Evolutionary conservation across 2,797 vertebrate species (phyloP), one percentile per base, ranked within the genome.

Genomic region (Pygocentrus nattereri): DNA sequence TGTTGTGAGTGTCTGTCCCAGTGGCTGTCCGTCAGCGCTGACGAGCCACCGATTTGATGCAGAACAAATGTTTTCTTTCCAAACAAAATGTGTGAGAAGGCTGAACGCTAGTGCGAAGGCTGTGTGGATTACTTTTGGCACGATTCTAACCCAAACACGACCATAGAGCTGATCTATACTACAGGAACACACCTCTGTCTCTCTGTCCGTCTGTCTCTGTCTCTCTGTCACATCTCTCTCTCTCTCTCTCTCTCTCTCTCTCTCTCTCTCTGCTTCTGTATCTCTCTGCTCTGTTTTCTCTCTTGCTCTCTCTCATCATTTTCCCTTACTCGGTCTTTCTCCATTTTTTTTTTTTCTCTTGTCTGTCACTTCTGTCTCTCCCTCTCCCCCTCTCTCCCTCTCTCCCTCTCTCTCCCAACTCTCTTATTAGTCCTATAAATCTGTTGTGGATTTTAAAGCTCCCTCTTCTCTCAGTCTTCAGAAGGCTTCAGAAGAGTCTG

Each of bases 401-500:
- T 5, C 59, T 64, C 65, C 68, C 52, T n/a, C n/a, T n/a, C 30
- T 38, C 21, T 23, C 31, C 38, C 19, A 58, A 5, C 59, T 31
- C 21, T 31, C 18, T 10, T 30, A 44, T 11, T 44, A 12, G 10
- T 34, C 30, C 18, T 68, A 23, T 50, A 59, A n/a, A 59, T 23
- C 12, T 23, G 15, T 64, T 12, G 44, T 67, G 61, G 64, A 13
- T 67, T 76, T 64, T 65, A 65, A 65, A 67, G 61, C 23, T 49
- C 62, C 75, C 75, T 64, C 23, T 50, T 71, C 68, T 30, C 47
- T 34, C 8, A 34, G 30, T 2, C n/a, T 88, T 77, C 80, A 89
- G 93, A 92, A 94, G 90, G 89, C 89, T 89, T 94, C 88, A 87
- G 90, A 89, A 90, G 91, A 93, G 91, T 89, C 85, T 94, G 91